Conservation (phyloP, 30 jellyfish, hydroid and myxozoan genomes). For the Phacellophora camtschatica region DNA sequence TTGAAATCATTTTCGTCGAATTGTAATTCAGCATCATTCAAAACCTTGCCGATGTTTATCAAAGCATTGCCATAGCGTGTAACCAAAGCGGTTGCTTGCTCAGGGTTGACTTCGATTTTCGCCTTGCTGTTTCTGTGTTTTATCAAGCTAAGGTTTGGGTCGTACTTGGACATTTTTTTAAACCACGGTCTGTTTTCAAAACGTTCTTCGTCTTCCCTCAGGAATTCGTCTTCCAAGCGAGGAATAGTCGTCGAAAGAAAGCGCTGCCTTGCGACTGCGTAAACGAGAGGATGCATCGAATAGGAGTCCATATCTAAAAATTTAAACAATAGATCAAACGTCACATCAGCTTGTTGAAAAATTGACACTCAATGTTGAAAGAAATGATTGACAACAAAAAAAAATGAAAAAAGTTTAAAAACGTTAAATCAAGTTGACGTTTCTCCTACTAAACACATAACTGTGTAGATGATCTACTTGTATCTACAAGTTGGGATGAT, state of each 20-base stretch:
- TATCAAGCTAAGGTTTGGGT: conserved; percentile 53
- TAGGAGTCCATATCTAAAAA: conserved; percentile 71
- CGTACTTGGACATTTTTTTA: conserved; percentile 69
- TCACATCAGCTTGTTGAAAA: no score
- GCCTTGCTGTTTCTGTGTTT: conserved; percentile 46
- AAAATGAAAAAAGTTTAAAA: no score
- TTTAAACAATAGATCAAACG: no score
- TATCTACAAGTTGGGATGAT: no score
- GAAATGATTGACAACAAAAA: neutral
- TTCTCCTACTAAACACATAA: no score
- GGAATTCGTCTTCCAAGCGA: conserved; percentile 48
- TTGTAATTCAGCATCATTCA: neutral
- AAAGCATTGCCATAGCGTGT: conserved; percentile 51
- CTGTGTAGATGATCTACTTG: no score
- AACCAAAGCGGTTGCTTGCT: conserved; percentile 7
- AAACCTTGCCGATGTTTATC: conserved; percentile 62
- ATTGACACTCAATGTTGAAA: neutral
- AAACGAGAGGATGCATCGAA: conserved; percentile 93
- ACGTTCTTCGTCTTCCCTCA: conserved; percentile 26
- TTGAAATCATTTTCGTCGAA: conserved; percentile 10
- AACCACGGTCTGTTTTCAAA: conserved; percentile 78
- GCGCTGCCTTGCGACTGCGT: conserved; percentile 89
- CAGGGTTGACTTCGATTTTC: neutral
- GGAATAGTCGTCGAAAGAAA: conserved; percentile 66
- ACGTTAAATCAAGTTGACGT: no score